phyloP scores from a whole-genome alignment of 2,113 vertebrate species.

The Felis chaus region DNA sequence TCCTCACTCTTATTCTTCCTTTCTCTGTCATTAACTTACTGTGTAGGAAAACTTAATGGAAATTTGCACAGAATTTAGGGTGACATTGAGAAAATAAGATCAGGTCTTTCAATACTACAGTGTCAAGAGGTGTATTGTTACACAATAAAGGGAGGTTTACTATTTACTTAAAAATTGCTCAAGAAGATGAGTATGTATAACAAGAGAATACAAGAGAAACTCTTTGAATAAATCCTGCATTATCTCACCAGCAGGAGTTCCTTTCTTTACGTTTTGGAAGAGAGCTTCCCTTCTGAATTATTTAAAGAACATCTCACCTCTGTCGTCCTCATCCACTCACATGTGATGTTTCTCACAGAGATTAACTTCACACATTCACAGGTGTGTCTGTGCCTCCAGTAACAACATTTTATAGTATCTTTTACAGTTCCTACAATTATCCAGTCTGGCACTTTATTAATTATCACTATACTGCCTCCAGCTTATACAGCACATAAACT shows the following conservation, averaged over 20 bases:
- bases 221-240: neutral
- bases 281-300: neutral
- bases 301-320: slow-evolving; percentile 52
- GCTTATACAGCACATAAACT: neutral
- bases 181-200: neutral
- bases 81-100: neutral
- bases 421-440: slow-evolving; percentile 73
- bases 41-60: neutral
- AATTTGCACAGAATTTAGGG: neutral
- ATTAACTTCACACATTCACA: slow-evolving; percentile 69
- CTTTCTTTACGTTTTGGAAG: neutral
- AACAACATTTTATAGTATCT: slow-evolving; percentile 64
- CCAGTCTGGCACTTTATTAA: slow-evolving; percentile 75
- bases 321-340: neutral
- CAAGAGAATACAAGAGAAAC: neutral
- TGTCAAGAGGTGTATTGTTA: neutral
- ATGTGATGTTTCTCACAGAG: slow-evolving; percentile 39
- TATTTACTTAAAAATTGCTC: neutral
- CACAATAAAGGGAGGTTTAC: neutral
- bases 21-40: neutral
- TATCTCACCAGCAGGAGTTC: neutral
- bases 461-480: slow-evolving; percentile 63
- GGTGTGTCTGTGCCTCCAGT: slow-evolving; percentile 41
- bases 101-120: neutral
- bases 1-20: neutral